A percentile compares a stretch with the other conserved stretches of the same genome.
phyloP scores from a whole-genome alignment of 2,113 vertebrate genomes.

The Megalops atlanticus region DNA sequence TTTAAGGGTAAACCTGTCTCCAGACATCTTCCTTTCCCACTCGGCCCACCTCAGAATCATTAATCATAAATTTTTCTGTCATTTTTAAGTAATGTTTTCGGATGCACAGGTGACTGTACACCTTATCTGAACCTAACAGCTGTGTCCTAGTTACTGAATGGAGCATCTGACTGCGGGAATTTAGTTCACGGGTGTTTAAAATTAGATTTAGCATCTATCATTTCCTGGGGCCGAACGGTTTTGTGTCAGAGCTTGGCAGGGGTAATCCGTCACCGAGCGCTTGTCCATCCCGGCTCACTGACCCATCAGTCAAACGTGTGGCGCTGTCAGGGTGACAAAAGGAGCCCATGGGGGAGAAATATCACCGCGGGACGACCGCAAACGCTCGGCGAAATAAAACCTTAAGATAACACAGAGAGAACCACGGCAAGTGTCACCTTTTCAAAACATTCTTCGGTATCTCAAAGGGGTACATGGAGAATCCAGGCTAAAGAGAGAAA shows the following conservation, averaged over 20 bases:
- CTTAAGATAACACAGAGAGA: constrained; percentile 27
- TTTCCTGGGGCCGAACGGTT: constrained; percentile 59
- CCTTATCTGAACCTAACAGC: constrained; percentile 61
- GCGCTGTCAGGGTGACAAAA: constrained; percentile 55
- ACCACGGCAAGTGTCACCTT: constrained; percentile 23
- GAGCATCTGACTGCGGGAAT: constrained; percentile 53
- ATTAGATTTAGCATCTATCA: constrained; percentile 71
- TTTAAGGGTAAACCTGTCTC: neutral
- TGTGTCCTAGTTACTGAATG: constrained; percentile 61
- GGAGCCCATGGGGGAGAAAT: constrained; percentile 36
- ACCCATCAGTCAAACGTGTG: constrained; percentile 60
- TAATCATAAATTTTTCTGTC: constrained; percentile 26
- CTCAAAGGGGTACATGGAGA: constrained; percentile 1
- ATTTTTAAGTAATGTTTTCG: constrained; percentile 26
- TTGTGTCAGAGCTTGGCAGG: constrained; percentile 52
- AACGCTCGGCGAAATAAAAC: constrained; percentile 41
- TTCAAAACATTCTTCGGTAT: constrained; percentile 20
- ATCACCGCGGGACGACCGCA: constrained; percentile 41
- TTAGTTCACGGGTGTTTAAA: constrained; percentile 71
- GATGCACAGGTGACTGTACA: constrained; percentile 49
- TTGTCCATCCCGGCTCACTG: constrained; percentile 52
- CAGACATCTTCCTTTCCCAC: neutral
- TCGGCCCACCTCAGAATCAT: neutral
- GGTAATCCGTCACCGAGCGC: constrained; percentile 58
- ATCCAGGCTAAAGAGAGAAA: neutral